Conservation (phyloP, 2,797 vertebrate genomes). For the Tenualosa thibaudeaui region DNA sequence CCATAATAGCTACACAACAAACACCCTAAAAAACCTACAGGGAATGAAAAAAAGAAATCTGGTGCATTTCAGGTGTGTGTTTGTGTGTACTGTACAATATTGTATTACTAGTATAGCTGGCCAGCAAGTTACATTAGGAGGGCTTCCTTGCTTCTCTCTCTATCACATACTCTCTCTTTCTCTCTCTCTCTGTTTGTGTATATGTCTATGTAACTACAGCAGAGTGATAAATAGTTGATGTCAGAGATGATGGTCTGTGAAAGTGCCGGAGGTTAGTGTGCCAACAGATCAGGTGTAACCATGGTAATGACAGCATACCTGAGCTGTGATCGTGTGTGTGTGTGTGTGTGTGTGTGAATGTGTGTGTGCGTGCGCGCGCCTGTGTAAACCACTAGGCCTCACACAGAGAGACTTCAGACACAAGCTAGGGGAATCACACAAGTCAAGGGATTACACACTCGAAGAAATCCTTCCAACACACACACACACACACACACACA, state of each 20-base stretch:
- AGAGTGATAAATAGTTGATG: constrained; percentile 71
- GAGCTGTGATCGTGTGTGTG: constrained; percentile 36
- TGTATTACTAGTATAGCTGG: neutral
- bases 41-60: too few relatives aligned
- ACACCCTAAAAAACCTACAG: neutral
- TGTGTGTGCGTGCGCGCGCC: constrained; percentile 25
- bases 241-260: constrained; percentile 67
- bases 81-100: neutral
- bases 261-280: constrained; percentile 41
- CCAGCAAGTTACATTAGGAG: constrained; percentile 8
- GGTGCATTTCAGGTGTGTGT: too few relatives aligned
- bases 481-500: constrained; percentile 25
- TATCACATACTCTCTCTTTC: too few relatives aligned
- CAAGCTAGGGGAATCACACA: constrained; percentile 12
- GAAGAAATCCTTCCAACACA: constrained; percentile 4
- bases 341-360: neutral
- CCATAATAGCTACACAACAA: neutral
- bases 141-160: neutral
- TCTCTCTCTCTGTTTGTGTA: constrained; percentile 32
- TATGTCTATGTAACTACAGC: constrained; percentile 74
- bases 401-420: neutral
- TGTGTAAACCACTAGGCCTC: constrained; percentile 66
- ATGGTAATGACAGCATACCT: constrained; percentile 54
- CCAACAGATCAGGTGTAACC: constrained; percentile 62
- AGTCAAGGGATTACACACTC: constrained; percentile 8